Evolutionary conservation across 2,797 vertebrate species (phyloP).

Genomic region (Argentina silus): DNA sequence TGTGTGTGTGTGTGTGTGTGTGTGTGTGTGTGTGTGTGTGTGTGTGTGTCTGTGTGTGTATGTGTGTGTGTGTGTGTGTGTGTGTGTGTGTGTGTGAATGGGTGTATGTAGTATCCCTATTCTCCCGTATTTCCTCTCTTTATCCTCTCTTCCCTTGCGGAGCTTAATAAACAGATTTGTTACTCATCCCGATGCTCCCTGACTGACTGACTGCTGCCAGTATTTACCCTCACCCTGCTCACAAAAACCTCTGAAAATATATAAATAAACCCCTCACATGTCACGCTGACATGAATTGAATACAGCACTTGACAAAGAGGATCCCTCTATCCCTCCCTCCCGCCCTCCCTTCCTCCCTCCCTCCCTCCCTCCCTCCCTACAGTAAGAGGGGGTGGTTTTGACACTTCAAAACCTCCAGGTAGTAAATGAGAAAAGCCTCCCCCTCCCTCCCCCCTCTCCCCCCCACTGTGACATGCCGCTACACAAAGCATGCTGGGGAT

Average conservation of each 20-base stretch:
- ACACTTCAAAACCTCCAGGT: constrained; percentile 67
- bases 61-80: constrained; percentile 2
- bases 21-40: constrained; percentile 15
- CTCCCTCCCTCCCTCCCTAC: constrained; percentile 11
- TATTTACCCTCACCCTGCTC: constrained; percentile 59
- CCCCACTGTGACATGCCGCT: constrained; percentile 68
- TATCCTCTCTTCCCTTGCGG: constrained; percentile 30
- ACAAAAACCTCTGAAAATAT: constrained; percentile 42
- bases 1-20: neutral
- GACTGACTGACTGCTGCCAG: constrained; percentile 30
- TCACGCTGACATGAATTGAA: constrained; percentile 52
- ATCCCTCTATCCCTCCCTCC: constrained; percentile 9
- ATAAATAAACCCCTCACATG: constrained; percentile 52
- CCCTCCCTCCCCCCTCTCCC: neutral
- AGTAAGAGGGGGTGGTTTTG: constrained; percentile 51
- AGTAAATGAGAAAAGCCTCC: constrained; percentile 71
- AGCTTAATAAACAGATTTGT: constrained; percentile 52
- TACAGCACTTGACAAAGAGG: constrained; percentile 47
- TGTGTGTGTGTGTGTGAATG: neutral
- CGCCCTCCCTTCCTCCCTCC: neutral
- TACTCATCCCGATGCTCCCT: constrained; percentile 46
- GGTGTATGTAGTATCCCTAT: neutral
- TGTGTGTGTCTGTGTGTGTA: constrained; percentile 14
- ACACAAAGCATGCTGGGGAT: constrained; percentile 68
- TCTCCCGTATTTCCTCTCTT: neutral